Evolutionary conservation across 2,888 invertebrate genomes (phyloP), one percentile per base, ranked within the genome.

Genomic region (Sussaba pulchella): DNA sequence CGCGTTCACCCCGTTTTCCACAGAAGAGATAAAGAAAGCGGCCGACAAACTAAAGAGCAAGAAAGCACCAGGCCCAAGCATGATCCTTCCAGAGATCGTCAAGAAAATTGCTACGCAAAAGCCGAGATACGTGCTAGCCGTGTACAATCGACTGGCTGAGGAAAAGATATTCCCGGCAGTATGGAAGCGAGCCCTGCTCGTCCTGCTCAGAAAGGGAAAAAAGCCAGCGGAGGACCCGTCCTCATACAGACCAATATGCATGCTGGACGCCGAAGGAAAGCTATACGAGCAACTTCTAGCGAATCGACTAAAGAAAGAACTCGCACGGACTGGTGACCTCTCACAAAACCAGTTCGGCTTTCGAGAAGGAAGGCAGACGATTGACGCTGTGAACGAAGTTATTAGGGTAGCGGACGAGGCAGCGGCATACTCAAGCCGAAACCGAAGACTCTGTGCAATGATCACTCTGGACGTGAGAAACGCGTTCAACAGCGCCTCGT

Each of bases 241-340:
- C 5, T 67, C 76, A 6, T 82, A 75, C 59, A 50, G 82, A 52
- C 81, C 82, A 8, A 82, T 82, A 9, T 82, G 76, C 61, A 57
- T 82, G 12, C 31, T 82, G 5, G 78, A 81, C 63, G 59, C 61
- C 26, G 59, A 41, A 24, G 78, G 81, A n/a, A 81, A 81, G 39
- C 63, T 81, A 2, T 81, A 50, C 10, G 78, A 81, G 41, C 39
- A 57, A 9, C 43, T 83, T 2, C 43, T 81, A 12, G 21, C 54
- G 2, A 19, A 9, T 0, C 78, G 80, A 43, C 52, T 81, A 31
- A 72, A 75, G 2, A 10, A 14, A 17, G 80, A 82, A 31, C 47
- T 81, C 1, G 74, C 64, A 14, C 52, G 64, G 6, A 73, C 39
- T n/a, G 45, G 45, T 0, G 59, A 50, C 10, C 64, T 82, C 0